A percentile compares a stretch with the other conserved stretches of the same genome.
Conservation (phyloP, 2,113 vertebrate genomes). For the Lynx canadensis region DNA sequence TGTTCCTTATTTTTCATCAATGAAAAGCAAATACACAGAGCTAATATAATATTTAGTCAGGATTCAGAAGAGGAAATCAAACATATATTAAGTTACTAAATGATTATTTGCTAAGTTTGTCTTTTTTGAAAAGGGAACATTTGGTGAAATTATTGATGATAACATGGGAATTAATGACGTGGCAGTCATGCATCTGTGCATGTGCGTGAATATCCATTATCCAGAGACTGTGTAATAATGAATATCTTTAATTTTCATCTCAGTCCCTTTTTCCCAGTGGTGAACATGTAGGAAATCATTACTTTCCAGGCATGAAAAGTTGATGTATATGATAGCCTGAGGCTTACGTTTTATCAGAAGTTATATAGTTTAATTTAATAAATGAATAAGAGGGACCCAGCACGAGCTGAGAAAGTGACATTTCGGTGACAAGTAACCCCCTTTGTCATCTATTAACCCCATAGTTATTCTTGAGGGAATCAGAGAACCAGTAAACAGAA, state of each 20-base stretch:
- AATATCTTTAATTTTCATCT: not conserved
- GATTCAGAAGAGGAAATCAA: not conserved
- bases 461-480: not conserved
- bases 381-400: not conserved
- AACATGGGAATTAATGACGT: not conserved
- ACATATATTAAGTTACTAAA: not conserved
- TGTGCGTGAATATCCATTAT: too few relatives aligned
- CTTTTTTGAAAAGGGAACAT: not conserved
- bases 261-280: not conserved
- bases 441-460: not conserved
- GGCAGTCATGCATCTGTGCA: rapidly evolving
- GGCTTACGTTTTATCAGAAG: not conserved
- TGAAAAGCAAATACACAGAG: slow-evolving; percentile 1
- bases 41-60: not conserved
- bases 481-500: not conserved
- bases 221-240: not conserved
- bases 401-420: not conserved
- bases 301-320: not conserved
- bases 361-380: slow-evolving; percentile 20
- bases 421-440: slow-evolving; percentile 2
- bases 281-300: not conserved
- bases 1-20: not conserved
- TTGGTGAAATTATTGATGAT: not conserved
- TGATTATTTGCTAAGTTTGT: not conserved
- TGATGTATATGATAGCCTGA: not conserved